Conservation (phyloP, 2,113 vertebrate species). For the Patagioenas fasciata region DNA sequence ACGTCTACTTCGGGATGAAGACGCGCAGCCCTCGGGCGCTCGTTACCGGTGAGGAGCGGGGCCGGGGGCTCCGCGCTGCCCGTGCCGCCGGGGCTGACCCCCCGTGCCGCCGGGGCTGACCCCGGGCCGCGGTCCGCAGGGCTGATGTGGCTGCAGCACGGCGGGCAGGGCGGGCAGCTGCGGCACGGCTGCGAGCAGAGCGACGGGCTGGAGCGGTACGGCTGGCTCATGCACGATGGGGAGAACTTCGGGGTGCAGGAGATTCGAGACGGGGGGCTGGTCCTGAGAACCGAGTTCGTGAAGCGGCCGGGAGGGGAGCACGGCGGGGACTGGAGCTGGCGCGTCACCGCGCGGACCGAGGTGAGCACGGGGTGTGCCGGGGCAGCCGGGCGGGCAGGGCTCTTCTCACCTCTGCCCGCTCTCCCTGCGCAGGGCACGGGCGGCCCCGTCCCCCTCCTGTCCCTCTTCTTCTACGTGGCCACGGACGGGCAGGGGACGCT, state of each 20-base stretch:
- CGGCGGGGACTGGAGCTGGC: constrained; percentile 96
- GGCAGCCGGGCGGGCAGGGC: neutral
- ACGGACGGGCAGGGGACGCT: constrained; percentile 86
- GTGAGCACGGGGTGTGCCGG: constrained; percentile 19
- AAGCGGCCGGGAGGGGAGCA: constrained; percentile 88
- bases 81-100: neutral
- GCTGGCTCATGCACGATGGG: constrained; percentile 93
- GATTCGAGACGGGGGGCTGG: constrained; percentile 82
- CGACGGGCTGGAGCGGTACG: constrained; percentile 83
- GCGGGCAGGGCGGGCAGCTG: constrained; percentile 73
- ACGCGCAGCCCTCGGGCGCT: constrained; percentile 85
- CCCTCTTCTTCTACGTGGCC: constrained; percentile 93
- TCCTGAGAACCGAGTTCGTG: constrained; percentile 88
- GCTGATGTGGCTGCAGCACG: constrained; percentile 92
- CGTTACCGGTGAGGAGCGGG: constrained; percentile 80
- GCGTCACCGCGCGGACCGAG: constrained; percentile 84
- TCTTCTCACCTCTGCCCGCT: neutral
- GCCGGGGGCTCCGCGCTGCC: no score
- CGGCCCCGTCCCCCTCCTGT: constrained; percentile 79
- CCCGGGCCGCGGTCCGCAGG: constrained; percentile 69
- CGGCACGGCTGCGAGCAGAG: constrained; percentile 92
- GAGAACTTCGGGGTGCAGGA: constrained; percentile 88
- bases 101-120: neutral
- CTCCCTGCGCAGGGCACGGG: neutral
- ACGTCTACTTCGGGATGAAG: constrained; percentile 97